These are phyloP conservation scores for Pimephales promelas DNA, from an alignment of 2,113 vertebrate species.

Conservation along the genomic window DNA sequence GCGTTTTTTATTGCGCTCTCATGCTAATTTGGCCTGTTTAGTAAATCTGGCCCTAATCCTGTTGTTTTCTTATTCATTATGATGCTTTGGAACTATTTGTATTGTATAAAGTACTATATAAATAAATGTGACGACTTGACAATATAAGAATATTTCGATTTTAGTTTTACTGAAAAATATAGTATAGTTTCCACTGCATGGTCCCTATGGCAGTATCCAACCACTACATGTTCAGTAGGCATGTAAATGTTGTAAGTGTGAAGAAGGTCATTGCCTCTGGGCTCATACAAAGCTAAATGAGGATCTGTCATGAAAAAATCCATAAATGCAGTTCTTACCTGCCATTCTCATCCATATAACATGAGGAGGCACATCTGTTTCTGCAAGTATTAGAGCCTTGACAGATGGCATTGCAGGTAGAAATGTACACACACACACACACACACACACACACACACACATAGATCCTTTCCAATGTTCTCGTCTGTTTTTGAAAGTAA, in stretches of 20 bases:
- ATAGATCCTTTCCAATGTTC: conserved; percentile 3
- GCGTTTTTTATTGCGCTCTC: too few relatives aligned
- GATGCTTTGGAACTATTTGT: too few relatives aligned
- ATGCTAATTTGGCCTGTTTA: too few relatives aligned
- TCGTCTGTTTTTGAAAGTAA: conserved; percentile 24
- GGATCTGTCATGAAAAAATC: not conserved
- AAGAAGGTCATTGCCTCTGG: conserved; percentile 17
- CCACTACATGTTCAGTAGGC: not conserved
- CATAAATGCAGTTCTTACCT: conserved; percentile 11
- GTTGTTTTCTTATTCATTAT: too few relatives aligned
- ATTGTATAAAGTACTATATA: too few relatives aligned
- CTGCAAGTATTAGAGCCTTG: not conserved
- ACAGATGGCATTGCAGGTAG: conserved; percentile 16
- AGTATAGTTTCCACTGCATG: not conserved
- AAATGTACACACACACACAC: not conserved
- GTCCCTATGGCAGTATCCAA: not conserved
- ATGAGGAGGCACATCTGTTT: conserved; percentile 17
- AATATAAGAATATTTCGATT: not conserved
- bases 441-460: not conserved
- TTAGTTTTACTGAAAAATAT: not conserved
- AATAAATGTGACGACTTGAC: too few relatives aligned
- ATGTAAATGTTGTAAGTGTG: not conserved
- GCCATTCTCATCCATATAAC: conserved; percentile 23
- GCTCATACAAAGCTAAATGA: not conserved
- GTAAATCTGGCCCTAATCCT: too few relatives aligned